Base-by-base conservation (phyloP, 2,113 vertebrate genomes). In the Platichthys stellatus region DNA sequence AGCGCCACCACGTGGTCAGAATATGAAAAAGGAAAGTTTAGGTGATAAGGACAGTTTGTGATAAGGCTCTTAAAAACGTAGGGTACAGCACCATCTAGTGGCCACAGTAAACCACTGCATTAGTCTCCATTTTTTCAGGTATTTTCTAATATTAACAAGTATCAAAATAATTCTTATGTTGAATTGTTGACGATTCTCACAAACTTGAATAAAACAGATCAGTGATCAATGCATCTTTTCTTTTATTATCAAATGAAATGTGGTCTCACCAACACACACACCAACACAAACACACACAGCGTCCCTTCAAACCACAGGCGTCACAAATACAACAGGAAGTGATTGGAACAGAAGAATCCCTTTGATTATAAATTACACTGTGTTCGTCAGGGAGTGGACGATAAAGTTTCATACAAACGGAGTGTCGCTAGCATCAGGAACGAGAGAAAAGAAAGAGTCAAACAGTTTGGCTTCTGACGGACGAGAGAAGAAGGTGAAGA, bases 341-440 rank as follows among this genome's bases (percentile, higher is more conserved):
- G 63, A 74, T 21, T 60, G 11, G 20, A 49, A 70, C 6, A 63
- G 9, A 15, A 66, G 31, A 15, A 51, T 70, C 72, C 77, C 63
- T 63, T 68, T 10, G 45, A 54, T 56, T 67, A 62, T 49, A 63
- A 24, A 24, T 65, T 18, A 66, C 13, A 59, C 1, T 12, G 18
- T 26, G 21, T 56, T 18, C 1, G 3, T 35, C 28, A 35, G 63
- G 49, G 23, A 1, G 70, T 40, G 57, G 7, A 26, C 14, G 20
- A 23, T 24, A 20, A 65, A 59, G 20, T 38, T 40, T 71, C 2
- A 15, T 54, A 61, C 43, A 61, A 40, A 51, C 18, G 76, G 69
- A 79, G 76, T 61, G 76, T 54, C 0, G 6, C 24, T 12, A 0
- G n/a, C 2, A 26, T 14, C 31, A 72, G 80, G 69, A 83, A 83